Evolutionary conservation across 2,888 invertebrate genomes (phyloP).

Genomic region (Microplitis deprimator): DNA sequence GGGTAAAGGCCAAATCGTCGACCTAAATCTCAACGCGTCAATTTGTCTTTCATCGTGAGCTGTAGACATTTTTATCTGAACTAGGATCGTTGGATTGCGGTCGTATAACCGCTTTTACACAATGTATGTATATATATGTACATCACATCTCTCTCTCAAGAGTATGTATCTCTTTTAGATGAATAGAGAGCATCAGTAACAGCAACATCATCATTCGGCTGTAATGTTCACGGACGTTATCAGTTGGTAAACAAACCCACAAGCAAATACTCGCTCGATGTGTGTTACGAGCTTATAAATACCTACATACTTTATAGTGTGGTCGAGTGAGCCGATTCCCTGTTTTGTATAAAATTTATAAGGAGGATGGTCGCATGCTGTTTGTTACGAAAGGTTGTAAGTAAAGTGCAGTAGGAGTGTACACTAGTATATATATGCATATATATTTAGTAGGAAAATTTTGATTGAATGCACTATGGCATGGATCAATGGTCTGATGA

Average conservation of each 20-base stretch:
- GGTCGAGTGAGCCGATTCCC: too few species aligned
- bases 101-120: constrained; percentile 5
- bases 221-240: constrained; percentile 29
- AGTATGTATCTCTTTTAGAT: constrained; percentile 7
- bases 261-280: constrained; percentile 16
- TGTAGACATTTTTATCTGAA: constrained; percentile 21
- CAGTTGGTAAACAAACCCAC: constrained; percentile 29
- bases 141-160: constrained; percentile 10
- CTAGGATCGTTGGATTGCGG: constrained; percentile 34
- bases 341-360: too few species aligned
- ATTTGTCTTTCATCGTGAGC: constrained; percentile 33
- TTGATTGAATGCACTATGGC: too few species aligned
- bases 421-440: too few species aligned
- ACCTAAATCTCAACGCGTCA: constrained; percentile 33
- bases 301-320: neutral
- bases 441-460: too few species aligned
- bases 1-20: constrained; percentile 21
- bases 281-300: neutral
- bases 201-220: constrained; percentile 22
- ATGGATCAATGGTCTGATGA: too few species aligned
- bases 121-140: neutral
- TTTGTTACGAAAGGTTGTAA: too few species aligned
- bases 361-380: too few species aligned
- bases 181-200: constrained; percentile 10
- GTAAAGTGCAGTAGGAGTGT: too few species aligned